Evolutionary conservation across 2,113 vertebrate genomes (phyloP), one percentile per base, ranked within the genome.

Genomic region (Salvelinus alpinus): DNA sequence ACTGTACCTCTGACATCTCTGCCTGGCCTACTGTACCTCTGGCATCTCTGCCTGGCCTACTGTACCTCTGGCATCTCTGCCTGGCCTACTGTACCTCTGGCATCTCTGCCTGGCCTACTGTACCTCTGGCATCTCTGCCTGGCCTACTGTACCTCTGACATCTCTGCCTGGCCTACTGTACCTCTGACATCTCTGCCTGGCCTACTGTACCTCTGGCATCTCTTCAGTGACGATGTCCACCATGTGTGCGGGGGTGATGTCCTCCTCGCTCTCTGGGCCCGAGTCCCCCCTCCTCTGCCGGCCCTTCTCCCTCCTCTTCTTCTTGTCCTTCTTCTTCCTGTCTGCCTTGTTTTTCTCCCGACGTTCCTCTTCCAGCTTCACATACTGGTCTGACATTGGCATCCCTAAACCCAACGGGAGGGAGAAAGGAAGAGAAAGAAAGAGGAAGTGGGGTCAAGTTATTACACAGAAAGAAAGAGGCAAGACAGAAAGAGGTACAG

Each of bases 221-320:
- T 99, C 98, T 87, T 99, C 98, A 0, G 98, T 99, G 82, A 99
- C 92, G 14, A 99, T 99, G 84, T 99, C 98, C 0, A 99, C 97
- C 0, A 93, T 95, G 47, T 99, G 98, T 1, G 96, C 97, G 0
- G 97, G 97, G 0, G 96, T 94, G 2, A 99, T 97, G 84, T 99
- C 98, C 88, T 99, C 98, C 44, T 99, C 98, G 0, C 97, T 99
- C 91, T 99, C 98, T 0, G 95, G 96, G 73, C 96, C 92, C 0
- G 97, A 97, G 81, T 95, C 92, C 3, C 90, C 94, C 51, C 93
- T 94, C 62, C 91, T 94, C 3, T 92, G 92, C 66, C 94, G 94
- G 3, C 95, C 91, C 0, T 90, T 94, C 87, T 96, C 93, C 70
- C 93, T 91, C 59, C 94, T 95, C 86, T 95, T 94, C 85, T 95